These are phyloP conservation scores for Helicoverpa assulta DNA, from an alignment of 2,888 invertebrate genomes.

Conservation along the genomic window DNA sequence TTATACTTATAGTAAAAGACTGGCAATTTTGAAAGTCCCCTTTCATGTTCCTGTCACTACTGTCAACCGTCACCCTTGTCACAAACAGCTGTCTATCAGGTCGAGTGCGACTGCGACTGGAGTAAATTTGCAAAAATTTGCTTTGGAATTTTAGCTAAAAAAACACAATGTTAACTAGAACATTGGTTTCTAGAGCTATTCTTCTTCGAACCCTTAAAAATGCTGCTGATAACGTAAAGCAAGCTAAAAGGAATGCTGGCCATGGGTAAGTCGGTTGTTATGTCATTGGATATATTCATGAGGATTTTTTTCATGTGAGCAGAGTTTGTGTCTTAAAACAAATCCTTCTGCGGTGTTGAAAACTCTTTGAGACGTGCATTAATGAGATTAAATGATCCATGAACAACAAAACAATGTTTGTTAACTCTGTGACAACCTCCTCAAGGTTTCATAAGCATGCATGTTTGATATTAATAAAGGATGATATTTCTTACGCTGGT, in stretches of 20 bases:
- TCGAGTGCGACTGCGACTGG: neutral
- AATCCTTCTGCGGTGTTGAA: too few relatives aligned
- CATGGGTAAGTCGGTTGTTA: conserved; percentile 84
- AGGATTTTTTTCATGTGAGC: neutral
- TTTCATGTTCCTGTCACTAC: too few relatives aligned
- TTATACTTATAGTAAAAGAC: too few relatives aligned
- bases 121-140: conserved; percentile 6
- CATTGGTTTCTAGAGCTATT: conserved; percentile 76
- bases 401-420: too few relatives aligned
- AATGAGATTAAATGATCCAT: too few relatives aligned
- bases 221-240: conserved; percentile 76
- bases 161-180: conserved; percentile 77
- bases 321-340: too few relatives aligned
- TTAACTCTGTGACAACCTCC: too few relatives aligned
- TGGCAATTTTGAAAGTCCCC: too few relatives aligned
- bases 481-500: neutral
- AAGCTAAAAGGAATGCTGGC: conserved; percentile 79
- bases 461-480: too few relatives aligned
- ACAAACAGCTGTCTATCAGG: neutral
- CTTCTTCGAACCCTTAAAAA: conserved; percentile 76
- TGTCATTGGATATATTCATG: conserved; percentile 71
- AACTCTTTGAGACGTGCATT: neutral
- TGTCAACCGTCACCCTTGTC: too few relatives aligned
- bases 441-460: too few relatives aligned
- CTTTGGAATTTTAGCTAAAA: conserved; percentile 26